Evolutionary conservation across 2,888 invertebrate species (phyloP).

Genomic region (Melinaea menophilus): DNA sequence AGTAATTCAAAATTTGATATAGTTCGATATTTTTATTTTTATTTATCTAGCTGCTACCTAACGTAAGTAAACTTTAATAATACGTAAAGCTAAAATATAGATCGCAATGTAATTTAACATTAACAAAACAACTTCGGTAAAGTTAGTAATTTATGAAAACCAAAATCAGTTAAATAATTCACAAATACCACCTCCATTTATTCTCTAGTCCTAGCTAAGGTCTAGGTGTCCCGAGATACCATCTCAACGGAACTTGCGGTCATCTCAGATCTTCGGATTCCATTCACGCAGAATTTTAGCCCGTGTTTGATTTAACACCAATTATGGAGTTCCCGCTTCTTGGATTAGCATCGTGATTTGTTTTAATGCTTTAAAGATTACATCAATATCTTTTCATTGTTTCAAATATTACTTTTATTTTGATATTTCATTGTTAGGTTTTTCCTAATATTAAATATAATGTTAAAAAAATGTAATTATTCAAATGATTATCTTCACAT

Average conservation of each 20-base stretch:
- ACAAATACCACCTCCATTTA: slow-evolving; percentile 29
- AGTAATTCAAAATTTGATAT: too few relatives aligned
- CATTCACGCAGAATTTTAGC: slow-evolving; percentile 74
- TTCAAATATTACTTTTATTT: not conserved
- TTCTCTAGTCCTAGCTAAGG: slow-evolving; percentile 38
- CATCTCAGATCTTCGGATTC: slow-evolving; percentile 74
- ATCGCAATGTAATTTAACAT: too few relatives aligned
- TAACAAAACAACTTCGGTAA: not conserved
- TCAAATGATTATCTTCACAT: not conserved
- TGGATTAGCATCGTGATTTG: slow-evolving; percentile 41
- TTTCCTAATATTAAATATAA: not conserved
- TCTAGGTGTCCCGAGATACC: slow-evolving; percentile 71
- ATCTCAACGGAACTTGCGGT: slow-evolving; percentile 70
- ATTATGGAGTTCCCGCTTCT: slow-evolving; percentile 75
- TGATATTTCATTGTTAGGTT: not conserved
- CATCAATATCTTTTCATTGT: not conserved
- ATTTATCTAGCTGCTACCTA: too few relatives aligned
- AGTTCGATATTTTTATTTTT: too few relatives aligned
- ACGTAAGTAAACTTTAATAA: too few relatives aligned
- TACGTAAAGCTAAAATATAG: too few relatives aligned
- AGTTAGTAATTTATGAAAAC: not conserved
- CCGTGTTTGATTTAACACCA: slow-evolving; percentile 77
- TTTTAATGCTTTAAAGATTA: slow-evolving; percentile 22
- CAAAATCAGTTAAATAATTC: not conserved
- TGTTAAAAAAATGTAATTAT: not conserved